Conservation (phyloP, 1,140 invertebrate genomes). For the Conus ventricosus region DNA sequence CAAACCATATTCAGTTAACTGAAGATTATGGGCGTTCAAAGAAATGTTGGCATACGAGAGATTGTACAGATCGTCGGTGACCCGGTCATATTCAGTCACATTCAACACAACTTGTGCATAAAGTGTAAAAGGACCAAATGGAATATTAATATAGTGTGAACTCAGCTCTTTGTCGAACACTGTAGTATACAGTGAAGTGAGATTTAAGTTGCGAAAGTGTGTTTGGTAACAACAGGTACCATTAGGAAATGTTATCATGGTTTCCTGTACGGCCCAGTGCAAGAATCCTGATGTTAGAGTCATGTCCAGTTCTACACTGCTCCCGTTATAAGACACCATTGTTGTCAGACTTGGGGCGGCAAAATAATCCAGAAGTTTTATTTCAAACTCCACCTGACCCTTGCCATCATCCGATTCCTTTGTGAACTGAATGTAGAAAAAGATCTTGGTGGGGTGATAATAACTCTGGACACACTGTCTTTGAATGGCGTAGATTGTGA, state of each 20-base stretch:
- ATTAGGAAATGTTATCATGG: background rate
- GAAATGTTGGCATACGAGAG: conserved; percentile 13
- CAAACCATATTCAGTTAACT: background rate
- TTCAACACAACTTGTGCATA: background rate
- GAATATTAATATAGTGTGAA: background rate
- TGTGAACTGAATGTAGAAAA: background rate
- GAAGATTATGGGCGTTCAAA: background rate
- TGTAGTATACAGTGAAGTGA: background rate
- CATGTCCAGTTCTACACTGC: background rate
- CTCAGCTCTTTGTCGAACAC: too few relatives aligned
- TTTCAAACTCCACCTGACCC: background rate
- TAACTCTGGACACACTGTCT: background rate
- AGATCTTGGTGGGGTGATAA: background rate
- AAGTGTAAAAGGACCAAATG: background rate
- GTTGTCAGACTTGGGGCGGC: too few relatives aligned
- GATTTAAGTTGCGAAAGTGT: background rate
- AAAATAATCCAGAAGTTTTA: background rate
- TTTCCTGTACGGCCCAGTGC: background rate
- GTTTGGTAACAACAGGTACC: background rate
- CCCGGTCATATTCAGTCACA: background rate
- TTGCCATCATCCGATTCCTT: background rate
- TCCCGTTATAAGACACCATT: background rate
- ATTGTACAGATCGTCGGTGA: background rate
- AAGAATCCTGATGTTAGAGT: background rate
- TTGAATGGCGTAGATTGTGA: background rate